Evolutionary conservation across 23 tunicate species (phyloP).

Genomic region (Phallusia fumigata): DNA sequence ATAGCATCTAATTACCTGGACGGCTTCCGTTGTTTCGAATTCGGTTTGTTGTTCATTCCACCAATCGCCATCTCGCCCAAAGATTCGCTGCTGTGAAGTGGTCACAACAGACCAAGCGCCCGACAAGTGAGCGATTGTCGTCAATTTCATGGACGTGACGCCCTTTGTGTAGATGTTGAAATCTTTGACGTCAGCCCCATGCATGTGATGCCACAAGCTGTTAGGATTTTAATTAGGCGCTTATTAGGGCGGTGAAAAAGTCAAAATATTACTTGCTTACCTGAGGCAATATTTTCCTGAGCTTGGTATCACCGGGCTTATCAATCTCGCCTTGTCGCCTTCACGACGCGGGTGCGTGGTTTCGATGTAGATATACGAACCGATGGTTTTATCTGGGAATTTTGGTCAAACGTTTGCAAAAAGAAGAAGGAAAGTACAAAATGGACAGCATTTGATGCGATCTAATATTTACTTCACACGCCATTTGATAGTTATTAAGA

Average conservation of each 20-base stretch:
- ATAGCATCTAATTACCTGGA: constrained; percentile 11
- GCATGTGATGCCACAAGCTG: constrained; percentile 98
- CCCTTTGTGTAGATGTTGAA: constrained; percentile 61
- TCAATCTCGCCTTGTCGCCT: constrained; percentile 81
- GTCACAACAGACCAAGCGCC: constrained; percentile 86
- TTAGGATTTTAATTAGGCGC: no score
- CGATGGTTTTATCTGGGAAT: constrained; percentile 39
- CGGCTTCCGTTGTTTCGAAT: constrained; percentile 45
- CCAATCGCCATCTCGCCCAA: constrained; percentile 65
- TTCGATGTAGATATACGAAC: constrained; percentile 80
- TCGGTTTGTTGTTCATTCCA: constrained; percentile 75
- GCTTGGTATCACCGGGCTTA: constrained; percentile 57
- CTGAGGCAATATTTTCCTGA: constrained; percentile 74
- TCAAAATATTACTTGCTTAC: constrained; percentile 16
- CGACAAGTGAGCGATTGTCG: constrained; percentile 38
- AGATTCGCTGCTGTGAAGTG: constrained; percentile 19
- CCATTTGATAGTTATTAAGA: no score
- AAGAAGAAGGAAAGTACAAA: no score
- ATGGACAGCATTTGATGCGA: no score
- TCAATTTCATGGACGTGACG: neutral
- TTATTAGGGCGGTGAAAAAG: neutral
- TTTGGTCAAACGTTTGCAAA: no score
- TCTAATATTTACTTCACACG: no score
- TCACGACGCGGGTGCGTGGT: constrained; percentile 72
- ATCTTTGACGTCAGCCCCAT: constrained; percentile 75